A percentile compares a stretch with the other conserved stretches of the same genome.
phyloP scores from a whole-genome alignment of 92 coral and sea anemone species.

The Epizoanthus rinbou region DNA sequence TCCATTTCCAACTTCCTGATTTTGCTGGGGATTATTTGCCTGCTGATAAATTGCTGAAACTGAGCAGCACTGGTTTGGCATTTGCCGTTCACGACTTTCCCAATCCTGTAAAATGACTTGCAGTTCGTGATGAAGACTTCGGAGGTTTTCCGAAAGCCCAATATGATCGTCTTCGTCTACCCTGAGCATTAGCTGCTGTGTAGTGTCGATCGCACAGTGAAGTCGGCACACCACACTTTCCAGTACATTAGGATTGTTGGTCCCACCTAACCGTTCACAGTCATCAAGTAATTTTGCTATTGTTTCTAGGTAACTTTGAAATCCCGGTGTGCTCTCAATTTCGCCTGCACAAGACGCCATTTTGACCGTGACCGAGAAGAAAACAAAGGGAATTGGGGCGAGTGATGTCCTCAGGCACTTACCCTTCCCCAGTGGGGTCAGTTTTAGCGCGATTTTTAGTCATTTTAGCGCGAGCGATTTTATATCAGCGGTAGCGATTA shows the following conservation, averaged over 20 bases:
- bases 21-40: too few relatives aligned
- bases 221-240: conserved; percentile 31
- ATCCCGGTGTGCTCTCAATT: not conserved
- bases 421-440: not conserved
- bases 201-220: conserved; percentile 38
- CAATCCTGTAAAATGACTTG: too few relatives aligned
- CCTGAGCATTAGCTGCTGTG: conserved; percentile 30
- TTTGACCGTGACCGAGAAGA: too few relatives aligned
- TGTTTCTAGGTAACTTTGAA: conserved; percentile 19
- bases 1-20: too few relatives aligned
- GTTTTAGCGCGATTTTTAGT: not conserved
- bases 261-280: conserved; percentile 15
- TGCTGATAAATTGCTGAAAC: too few relatives aligned
- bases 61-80: too few relatives aligned
- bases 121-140: too few relatives aligned
- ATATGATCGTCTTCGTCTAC: conserved; percentile 8
- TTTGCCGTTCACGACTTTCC: too few relatives aligned
- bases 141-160: too few relatives aligned
- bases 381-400: not conserved
- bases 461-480: not conserved
- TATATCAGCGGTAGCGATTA: not conserved
- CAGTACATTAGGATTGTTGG: not conserved
- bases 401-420: not conserved
- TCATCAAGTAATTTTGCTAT: conserved; percentile 31
- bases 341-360: too few relatives aligned